phyloP scores from a whole-genome alignment of 2,113 vertebrate genomes.

The Pterocles orientalis region DNA sequence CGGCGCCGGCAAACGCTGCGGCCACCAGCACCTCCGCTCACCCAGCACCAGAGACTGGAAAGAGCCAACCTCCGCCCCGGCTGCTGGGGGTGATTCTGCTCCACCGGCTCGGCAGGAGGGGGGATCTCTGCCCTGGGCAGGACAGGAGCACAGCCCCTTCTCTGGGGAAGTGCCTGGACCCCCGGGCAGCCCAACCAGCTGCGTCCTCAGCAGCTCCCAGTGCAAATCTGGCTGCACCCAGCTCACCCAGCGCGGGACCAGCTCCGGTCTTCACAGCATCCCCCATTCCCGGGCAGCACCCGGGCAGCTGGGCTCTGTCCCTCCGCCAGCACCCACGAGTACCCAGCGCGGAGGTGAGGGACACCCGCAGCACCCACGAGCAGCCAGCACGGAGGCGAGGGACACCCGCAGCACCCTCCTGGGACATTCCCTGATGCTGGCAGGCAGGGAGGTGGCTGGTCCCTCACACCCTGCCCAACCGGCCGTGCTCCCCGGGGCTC shows the following conservation, averaged over 20 bases:
- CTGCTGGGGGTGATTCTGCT: not conserved
- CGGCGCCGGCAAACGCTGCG: fast-evolving
- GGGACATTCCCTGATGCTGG: not conserved
- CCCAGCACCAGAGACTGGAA: fast-evolving
- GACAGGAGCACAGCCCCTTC: not conserved
- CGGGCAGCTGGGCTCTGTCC: not conserved
- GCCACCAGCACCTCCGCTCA: fast-evolving
- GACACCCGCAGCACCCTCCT: not conserved
- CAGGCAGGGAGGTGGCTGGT: not conserved
- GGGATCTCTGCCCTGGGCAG: not conserved
- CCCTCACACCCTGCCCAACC: not conserved
- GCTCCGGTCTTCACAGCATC: not conserved
- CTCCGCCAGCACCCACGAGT: fast-evolving
- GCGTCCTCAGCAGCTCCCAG: not conserved
- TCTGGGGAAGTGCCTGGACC: not conserved
- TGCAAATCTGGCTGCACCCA: not conserved
- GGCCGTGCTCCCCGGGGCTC: fast-evolving
- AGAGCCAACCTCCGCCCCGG: not conserved
- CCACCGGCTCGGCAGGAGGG: fast-evolving
- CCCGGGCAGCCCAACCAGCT: not conserved
- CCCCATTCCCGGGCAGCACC: not conserved
- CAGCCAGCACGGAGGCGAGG: fast-evolving
- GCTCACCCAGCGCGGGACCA: not conserved
- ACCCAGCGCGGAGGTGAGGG: not conserved
- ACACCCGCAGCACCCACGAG: fast-evolving